These are phyloP conservation scores for Danio albolineatus DNA, from an alignment of 2,797 vertebrate genomes.

Conservation along the genomic window DNA sequence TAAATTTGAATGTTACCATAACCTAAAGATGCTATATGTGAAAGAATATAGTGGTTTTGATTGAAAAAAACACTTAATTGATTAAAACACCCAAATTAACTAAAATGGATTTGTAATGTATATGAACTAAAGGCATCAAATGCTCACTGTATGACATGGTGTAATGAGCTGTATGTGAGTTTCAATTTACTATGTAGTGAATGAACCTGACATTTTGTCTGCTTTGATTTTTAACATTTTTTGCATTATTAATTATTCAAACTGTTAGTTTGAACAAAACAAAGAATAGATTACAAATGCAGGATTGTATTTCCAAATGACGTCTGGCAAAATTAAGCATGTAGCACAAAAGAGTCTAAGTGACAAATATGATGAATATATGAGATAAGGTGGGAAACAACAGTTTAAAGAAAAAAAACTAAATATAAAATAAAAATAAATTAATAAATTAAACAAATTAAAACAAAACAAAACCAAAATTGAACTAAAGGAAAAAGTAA, in stretches of 20 bases:
- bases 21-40: no score
- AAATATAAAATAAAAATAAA: no score
- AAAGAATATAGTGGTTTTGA: no score
- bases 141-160: neutral
- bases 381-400: neutral
- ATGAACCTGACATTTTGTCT: neutral
- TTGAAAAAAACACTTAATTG: no score
- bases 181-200: neutral
- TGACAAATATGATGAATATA: neutral
- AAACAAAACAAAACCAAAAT: no score
- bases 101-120: no score
- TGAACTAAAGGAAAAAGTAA: no score
- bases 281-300: neutral
- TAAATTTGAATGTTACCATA: no score
- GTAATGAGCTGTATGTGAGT: neutral
- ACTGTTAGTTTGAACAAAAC: neutral
- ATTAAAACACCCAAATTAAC: no score
- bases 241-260: slow-evolving; percentile 1
- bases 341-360: neutral
- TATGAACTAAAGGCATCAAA: no score
- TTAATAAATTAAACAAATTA: no score
- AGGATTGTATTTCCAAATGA: neutral
- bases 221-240: neutral
- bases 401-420: neutral
- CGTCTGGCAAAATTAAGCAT: neutral